Percentiles rank a stretch among this genome's conserved stretches.
These are phyloP conservation scores for Typhlichthys subterraneus DNA, from an alignment of 2,797 vertebrate genomes.

Conservation along the genomic window DNA sequence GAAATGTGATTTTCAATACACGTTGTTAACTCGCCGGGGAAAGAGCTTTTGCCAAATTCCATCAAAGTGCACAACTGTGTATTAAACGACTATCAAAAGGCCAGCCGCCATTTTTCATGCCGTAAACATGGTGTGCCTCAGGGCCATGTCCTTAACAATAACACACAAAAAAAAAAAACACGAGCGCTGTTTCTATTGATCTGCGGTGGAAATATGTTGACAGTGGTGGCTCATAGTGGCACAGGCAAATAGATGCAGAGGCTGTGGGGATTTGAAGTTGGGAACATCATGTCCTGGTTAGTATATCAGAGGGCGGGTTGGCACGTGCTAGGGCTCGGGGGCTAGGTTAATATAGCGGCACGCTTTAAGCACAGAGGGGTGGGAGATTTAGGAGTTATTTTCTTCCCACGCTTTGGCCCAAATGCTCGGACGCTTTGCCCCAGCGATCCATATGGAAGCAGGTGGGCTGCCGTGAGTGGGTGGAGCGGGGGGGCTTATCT, in stretches of 20 bases:
- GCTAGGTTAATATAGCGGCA: slow-evolving; percentile 53
- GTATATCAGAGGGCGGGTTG: slow-evolving; percentile 41
- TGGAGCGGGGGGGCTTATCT: slow-evolving; percentile 61
- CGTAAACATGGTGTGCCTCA: slow-evolving; percentile 56
- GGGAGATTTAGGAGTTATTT: slow-evolving; percentile 43
- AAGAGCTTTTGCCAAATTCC: slow-evolving; percentile 73
- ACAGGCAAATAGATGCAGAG: slow-evolving; percentile 34
- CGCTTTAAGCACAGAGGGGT: slow-evolving; percentile 43
- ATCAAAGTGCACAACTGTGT: slow-evolving; percentile 76
- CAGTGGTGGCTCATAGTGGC: slow-evolving; percentile 32
- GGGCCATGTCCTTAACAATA: slow-evolving; percentile 46
- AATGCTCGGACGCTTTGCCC: slow-evolving; percentile 30
- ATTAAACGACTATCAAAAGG: slow-evolving; percentile 74
- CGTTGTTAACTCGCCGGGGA: slow-evolving; percentile 75
- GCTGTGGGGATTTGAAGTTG: slow-evolving; percentile 12
- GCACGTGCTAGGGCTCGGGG: slow-evolving; percentile 52
- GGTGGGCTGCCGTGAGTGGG: slow-evolving; percentile 69
- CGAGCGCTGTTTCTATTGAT: slow-evolving; percentile 60
- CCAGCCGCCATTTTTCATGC: slow-evolving; percentile 70
- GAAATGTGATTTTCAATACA: slow-evolving; percentile 73
- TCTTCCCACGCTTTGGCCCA: slow-evolving; percentile 68
- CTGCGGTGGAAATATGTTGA: slow-evolving; percentile 53
- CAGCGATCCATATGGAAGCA: slow-evolving; percentile 60
- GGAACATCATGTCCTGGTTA: slow-evolving; percentile 52
- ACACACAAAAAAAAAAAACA: slow-evolving; percentile 15